phyloP scores from a whole-genome alignment of 2,888 invertebrate genomes.

The Mythimna lalbum region DNA sequence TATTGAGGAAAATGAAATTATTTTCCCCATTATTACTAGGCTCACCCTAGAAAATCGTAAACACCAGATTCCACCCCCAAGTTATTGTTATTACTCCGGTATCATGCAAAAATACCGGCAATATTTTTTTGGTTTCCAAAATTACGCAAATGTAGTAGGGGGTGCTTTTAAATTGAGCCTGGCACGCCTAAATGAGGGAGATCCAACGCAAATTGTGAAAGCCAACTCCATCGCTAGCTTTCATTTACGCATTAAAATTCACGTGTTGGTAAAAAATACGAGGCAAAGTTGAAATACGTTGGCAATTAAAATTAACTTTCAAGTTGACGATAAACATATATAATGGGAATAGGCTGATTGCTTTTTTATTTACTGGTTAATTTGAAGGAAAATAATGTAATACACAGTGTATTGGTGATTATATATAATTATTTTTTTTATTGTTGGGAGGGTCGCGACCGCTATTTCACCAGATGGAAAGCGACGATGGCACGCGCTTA shows the following conservation, averaged over 20 bases:
- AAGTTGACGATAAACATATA: constrained; percentile 31
- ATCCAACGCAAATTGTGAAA: constrained; percentile 72
- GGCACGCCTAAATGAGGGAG: constrained; percentile 57
- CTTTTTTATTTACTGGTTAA: not conserved
- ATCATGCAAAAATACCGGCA: constrained; percentile 50
- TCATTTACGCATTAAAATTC: constrained; percentile 73
- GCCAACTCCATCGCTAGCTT: constrained; percentile 70
- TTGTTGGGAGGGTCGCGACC: too few species aligned
- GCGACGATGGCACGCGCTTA: too few species aligned
- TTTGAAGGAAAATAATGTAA: not conserved
- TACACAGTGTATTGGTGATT: not conserved
- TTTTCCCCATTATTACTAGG: constrained; percentile 10
- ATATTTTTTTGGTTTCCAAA: constrained; percentile 55
- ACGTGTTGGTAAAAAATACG: constrained; percentile 67
- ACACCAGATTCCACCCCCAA: constrained; percentile 57
- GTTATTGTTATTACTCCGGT: constrained; percentile 44
- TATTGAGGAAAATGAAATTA: constrained; percentile 34
- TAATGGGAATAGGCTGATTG: not conserved
- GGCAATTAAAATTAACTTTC: constrained; percentile 54
- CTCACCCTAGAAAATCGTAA: constrained; percentile 37
- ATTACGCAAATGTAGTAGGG: constrained; percentile 58
- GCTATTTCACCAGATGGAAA: too few species aligned
- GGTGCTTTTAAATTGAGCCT: constrained; percentile 61
- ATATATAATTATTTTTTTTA: too few species aligned
- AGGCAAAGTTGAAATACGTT: constrained; percentile 51